phyloP scores from a whole-genome alignment of 2,797 vertebrate species.

The Lates japonicus region DNA sequence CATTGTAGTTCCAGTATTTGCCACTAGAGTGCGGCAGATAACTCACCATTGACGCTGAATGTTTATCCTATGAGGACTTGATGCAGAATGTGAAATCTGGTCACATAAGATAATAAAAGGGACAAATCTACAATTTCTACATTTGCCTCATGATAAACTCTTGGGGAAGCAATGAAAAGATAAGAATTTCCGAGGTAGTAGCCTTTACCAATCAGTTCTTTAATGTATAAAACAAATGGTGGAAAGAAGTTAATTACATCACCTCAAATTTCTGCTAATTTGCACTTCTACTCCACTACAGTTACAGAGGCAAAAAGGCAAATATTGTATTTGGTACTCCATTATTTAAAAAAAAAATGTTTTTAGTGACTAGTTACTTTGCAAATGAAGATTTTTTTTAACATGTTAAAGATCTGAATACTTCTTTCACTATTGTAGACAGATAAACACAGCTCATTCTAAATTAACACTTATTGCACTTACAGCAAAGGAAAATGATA shows the following conservation, averaged over 20 bases:
- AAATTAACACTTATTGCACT: background rate
- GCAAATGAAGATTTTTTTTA: too few relatives aligned
- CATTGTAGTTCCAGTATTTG: background rate
- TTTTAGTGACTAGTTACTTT: background rate
- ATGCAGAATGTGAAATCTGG: background rate
- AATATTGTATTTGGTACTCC: background rate
- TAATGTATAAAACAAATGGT: background rate
- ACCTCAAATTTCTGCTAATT: too few relatives aligned
- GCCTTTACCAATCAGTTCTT: background rate
- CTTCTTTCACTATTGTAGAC: too few relatives aligned
- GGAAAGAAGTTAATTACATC: background rate
- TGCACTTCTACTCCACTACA: too few relatives aligned
- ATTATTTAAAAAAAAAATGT: background rate
- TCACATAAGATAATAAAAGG: background rate
- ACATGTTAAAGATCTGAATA: too few relatives aligned
- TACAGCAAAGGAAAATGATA: too few relatives aligned
- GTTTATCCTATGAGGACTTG: background rate
- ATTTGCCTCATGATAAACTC: background rate
- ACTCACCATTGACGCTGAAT: background rate
- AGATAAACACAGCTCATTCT: background rate
- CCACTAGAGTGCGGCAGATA: slow-evolving; percentile 54
- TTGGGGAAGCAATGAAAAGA: background rate
- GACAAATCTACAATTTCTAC: background rate
- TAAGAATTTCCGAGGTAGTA: background rate
- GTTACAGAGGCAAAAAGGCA: too few relatives aligned